Base-by-base conservation (phyloP, 2,888 invertebrate genomes). In the Pycnomerus fuliginosus region DNA sequence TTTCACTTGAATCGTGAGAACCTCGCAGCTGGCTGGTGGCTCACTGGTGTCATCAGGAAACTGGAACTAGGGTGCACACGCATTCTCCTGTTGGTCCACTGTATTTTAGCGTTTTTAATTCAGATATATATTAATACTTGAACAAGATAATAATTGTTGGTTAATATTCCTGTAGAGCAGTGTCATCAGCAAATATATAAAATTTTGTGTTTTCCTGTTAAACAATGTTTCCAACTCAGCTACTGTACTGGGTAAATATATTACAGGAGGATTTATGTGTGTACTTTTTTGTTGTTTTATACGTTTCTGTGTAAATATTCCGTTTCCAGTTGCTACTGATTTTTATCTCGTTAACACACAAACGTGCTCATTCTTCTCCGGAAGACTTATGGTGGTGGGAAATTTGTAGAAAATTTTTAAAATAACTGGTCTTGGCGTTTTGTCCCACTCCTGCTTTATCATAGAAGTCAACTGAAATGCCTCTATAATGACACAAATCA, bases 91-190 rank as follows among this genome's bases (percentile, higher is more conserved):
- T 58, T 60, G 25, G 46, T 49, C 53, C 33, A 52, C 59, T 56
- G 52, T 42, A 50, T 50, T 57, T 58, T 58, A 59, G 55, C 58
- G 57, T 58, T 56, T 58, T 54, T 58, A 62, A 59, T 60, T 62
- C 60, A 61, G 61, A 63, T 59, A 63, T 57, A 60, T 63, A 63
- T 63, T 64, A 64, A 65, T 64, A 64, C 62, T 61, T 61, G 58
- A 60, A 58, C 60, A 47, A 51, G 47, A 53, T 49, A n/a, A n/a
- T n/a, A 49, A 52, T 50, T 52, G 53, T 55, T 48, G 52, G 55
- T 55, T 57, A 55, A 58, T 58, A 57, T 51, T 46, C 36, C 41
- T 42, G 29, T 42, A 25, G 39, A 42, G 50, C 50, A 50, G 49
- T 52, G 53, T 49, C 50, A 44, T 48, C 50, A 50, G 57, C 49